These are phyloP conservation scores for Oxystoma pomonae DNA, from an alignment of 2,888 invertebrate genomes.

Conservation along the genomic window DNA sequence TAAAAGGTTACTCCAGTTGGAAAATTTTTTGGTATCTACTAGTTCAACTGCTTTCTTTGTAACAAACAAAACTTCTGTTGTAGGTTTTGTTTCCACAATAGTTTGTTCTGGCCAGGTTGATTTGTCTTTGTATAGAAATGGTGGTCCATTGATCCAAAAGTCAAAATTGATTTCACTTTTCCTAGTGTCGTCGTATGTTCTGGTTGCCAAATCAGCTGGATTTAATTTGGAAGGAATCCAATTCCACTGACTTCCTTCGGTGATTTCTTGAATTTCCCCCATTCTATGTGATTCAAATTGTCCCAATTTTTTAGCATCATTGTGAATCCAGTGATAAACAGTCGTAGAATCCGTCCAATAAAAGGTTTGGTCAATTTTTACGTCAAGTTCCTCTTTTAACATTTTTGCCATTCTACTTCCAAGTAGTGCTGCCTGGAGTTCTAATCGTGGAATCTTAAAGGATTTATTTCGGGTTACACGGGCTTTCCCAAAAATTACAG, in stretches of 20 bases:
- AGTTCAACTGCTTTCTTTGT: background rate
- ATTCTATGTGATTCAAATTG: background rate
- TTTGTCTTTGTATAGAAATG: background rate
- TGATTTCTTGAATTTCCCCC: background rate
- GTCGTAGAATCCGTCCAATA: constrained; percentile 34
- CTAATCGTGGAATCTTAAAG: constrained; percentile 30
- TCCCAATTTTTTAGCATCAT: constrained; percentile 15
- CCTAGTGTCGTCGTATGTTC: background rate
- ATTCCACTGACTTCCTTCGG: background rate
- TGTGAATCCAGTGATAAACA: constrained; percentile 29
- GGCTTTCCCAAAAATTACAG: too few relatives aligned
- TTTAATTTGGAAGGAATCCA: background rate
- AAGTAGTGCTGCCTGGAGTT: constrained; percentile 22
- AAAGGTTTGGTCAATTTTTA: constrained; percentile 15
- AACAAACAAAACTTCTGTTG: background rate
- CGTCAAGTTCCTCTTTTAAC: constrained; percentile 18
- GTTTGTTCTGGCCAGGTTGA: background rate
- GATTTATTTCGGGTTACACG: too few relatives aligned
- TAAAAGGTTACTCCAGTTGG: background rate
- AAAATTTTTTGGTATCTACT: background rate
- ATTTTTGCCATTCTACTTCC: constrained; percentile 13
- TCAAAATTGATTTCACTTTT: background rate
- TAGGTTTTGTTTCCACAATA: background rate
- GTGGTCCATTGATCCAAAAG: background rate
- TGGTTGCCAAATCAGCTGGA: background rate